These are phyloP conservation scores for Bombylius discolor DNA, from an alignment of 2,888 invertebrate genomes.

Conservation along the genomic window DNA sequence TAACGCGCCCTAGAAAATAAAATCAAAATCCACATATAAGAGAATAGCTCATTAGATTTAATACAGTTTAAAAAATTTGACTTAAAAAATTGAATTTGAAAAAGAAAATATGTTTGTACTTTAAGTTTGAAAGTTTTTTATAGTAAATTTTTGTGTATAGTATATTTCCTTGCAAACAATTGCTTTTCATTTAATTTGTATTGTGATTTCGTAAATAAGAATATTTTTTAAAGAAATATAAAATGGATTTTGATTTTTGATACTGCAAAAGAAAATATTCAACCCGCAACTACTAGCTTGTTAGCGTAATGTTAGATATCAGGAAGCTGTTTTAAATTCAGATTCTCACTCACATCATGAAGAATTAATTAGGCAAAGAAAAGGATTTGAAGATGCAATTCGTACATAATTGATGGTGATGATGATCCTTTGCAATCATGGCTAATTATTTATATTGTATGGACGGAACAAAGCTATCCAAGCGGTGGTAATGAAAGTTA, in stretches of 20 bases:
- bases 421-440: constrained; percentile 79
- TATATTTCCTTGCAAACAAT: no score
- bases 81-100: no score
- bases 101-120: no score
- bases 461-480: constrained; percentile 87
- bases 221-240: neutral
- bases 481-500: constrained; percentile 79
- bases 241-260: constrained; percentile 64
- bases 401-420: constrained; percentile 66
- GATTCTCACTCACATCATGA: constrained; percentile 42
- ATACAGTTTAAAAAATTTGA: no score
- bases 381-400: constrained; percentile 66
- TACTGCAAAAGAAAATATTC: constrained; percentile 85
- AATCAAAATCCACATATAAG: no score
- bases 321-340: constrained; percentile 68
- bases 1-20: no score
- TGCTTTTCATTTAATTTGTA: no score
- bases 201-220: no score
- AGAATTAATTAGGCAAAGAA: constrained; percentile 41
- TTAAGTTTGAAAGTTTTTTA: no score
- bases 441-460: constrained; percentile 78
- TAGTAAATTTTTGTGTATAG: no score
- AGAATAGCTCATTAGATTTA: no score
- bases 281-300: constrained; percentile 79
- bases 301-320: constrained; percentile 66